A percentile compares a stretch with the other conserved stretches of the same genome.
phyloP scores from a whole-genome alignment of 2,888 invertebrate species.

The Drosophila maculinotata region DNA sequence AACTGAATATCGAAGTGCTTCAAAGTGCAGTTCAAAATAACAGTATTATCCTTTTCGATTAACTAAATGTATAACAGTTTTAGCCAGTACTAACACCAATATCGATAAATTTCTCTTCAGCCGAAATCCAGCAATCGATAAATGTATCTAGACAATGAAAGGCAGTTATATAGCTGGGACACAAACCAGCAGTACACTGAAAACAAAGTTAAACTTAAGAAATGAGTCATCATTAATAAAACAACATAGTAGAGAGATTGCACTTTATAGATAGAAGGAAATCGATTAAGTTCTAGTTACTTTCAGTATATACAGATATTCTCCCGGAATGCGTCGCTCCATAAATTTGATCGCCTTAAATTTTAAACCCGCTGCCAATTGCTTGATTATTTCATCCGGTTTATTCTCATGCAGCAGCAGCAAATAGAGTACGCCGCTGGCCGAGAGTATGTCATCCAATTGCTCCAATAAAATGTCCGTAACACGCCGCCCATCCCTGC shows the following conservation, averaged over 20 bases:
- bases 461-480: slow-evolving; percentile 90
- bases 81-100: no score
- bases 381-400: slow-evolving; percentile 89
- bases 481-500: slow-evolving; percentile 90
- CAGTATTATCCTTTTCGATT: no score
- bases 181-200: neutral
- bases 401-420: slow-evolving; percentile 95
- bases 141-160: no score
- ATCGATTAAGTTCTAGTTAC: slow-evolving; percentile 83
- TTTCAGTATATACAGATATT: slow-evolving; percentile 93
- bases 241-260: neutral
- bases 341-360: slow-evolving; percentile 88
- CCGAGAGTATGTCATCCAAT: slow-evolving; percentile 90
- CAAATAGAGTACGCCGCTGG: slow-evolving; percentile 93
- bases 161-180: neutral
- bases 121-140: no score
- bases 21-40: no score
- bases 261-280: slow-evolving; percentile 26
- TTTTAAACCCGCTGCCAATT: slow-evolving; percentile 86
- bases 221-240: neutral
- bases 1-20: no score
- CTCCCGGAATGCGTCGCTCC: slow-evolving; percentile 93
- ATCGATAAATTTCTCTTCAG: no score
- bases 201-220: neutral
- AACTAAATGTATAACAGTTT: no score